phyloP scores from a whole-genome alignment of 2,113 vertebrate species.

The Stomatorhinus ivindoensis region DNA sequence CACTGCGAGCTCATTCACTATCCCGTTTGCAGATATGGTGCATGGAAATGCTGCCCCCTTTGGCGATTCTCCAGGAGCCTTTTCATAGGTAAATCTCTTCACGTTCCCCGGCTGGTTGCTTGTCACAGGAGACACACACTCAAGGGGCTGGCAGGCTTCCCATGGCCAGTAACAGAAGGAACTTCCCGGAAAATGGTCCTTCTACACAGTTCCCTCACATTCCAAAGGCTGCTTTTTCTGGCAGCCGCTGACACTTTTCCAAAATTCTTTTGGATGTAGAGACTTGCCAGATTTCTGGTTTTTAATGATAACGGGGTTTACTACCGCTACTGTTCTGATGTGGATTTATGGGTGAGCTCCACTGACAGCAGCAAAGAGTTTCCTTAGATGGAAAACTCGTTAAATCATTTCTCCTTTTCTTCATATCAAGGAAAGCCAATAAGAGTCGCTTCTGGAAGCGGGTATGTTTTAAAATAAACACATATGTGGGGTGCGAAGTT shows the following conservation, averaged over 20 bases:
- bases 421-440: not conserved
- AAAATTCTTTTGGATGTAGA: not conserved
- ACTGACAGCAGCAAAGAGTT: not conserved
- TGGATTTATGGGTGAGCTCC: not conserved
- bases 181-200: not conserved
- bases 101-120: not conserved
- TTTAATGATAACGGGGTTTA: not conserved
- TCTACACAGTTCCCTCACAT: not conserved
- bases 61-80: not conserved
- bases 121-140: not conserved
- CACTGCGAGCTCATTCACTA: not conserved
- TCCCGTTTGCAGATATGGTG: not conserved
- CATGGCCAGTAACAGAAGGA: not conserved
- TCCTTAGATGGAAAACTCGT: not conserved
- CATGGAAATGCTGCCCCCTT: not conserved
- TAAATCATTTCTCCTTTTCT: not conserved
- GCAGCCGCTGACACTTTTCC: not conserved
- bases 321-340: not conserved
- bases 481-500: not conserved
- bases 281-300: not conserved
- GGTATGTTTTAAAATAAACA: not conserved
- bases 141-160: not conserved
- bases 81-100: constrained; percentile 8
- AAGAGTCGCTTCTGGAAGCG: not conserved
- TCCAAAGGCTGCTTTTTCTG: not conserved